Base-by-base conservation (phyloP, 2,797 vertebrate species). In the Bradypus variegatus region DNA sequence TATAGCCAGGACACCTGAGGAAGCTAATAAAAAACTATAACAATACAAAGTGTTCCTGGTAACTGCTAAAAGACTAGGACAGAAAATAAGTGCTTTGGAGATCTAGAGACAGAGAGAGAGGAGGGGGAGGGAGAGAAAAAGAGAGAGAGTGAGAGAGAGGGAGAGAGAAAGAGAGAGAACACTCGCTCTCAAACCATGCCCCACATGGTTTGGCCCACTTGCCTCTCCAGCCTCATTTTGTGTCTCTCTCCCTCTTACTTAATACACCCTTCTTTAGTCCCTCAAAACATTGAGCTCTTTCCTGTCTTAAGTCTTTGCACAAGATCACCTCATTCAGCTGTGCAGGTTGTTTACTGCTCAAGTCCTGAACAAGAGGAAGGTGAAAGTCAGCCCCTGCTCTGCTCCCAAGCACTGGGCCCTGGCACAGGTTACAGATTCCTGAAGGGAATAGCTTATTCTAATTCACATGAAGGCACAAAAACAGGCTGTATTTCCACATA, bases 401-500 rank as follows among this genome's bases (percentile, higher is more conserved):
- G 45, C 21, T 23, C 72, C 60, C 9, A 38, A 8, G 19, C 31
- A 6, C 38, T 2, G 29, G 25, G 38, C n/a, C 21, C 36, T 7
- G 76, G 12, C 64, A 48, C 1, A 3, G 1, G 27, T 58, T 9
- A 9, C 79, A 64, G 55, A 36, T 69, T 8, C 58, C 64, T 62
- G 10, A 14, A 67, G 67, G 53, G 36, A 27, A n/a, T 0, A 2
- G 21, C 38, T 45, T 25, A 36, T 8, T 65, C 76, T 62, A 23
- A 85, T 5, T 67, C 23, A 62, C 69, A 70, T 19, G 31, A n/a
- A 53, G 55, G 9, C 78, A 73, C 10, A 15, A 10, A 50, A 8
- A 13, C 5, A 2, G 2, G 12, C 38, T 45, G 50, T 78, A 25
- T n/a, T n/a, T 65, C 64, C 31, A 38, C 0, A 1, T 5, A 3